These are phyloP conservation scores for Napeogenes sylphis DNA, from an alignment of 2,888 invertebrate species.

Conservation along the genomic window DNA sequence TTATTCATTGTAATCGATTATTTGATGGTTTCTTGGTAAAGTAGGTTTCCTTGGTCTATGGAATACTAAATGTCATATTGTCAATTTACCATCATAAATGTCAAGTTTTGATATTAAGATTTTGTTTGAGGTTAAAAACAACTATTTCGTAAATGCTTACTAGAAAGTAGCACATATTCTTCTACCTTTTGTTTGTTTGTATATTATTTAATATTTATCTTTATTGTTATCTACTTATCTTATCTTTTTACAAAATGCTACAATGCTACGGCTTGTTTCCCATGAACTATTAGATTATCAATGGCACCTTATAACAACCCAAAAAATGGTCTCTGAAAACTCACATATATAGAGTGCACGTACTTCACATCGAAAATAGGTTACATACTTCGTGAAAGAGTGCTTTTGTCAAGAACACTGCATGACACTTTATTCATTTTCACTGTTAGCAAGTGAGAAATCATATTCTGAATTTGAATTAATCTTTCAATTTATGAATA, in stretches of 20 bases:
- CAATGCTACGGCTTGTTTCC: no score
- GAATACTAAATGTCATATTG: conserved; percentile 55
- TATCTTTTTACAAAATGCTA: no score
- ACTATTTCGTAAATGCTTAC: not conserved
- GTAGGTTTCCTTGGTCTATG: conserved; percentile 36
- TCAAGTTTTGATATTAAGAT: conserved; percentile 37
- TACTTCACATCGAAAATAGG: not conserved
- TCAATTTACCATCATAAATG: conserved; percentile 57
- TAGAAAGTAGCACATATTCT: not conserved
- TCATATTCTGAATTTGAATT: conserved; percentile 20
- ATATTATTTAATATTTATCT: no score
- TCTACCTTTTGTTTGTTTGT: not conserved
- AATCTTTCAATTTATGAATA: conserved; percentile 22
- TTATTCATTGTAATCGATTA: conserved; percentile 59
- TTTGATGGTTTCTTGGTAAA: conserved; percentile 37
- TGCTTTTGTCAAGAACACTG: conserved; percentile 19
- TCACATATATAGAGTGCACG: no score
- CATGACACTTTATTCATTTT: conserved; percentile 22
- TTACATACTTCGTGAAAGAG: conserved; percentile 22
- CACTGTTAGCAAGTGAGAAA: conserved; percentile 13
- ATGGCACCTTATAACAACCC: no score
- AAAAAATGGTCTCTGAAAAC: no score
- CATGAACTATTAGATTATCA: no score
- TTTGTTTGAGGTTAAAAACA: no score
- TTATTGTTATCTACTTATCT: no score